Evolutionary conservation across 37 sponge, comb jelly and placozoan species (phyloP), one percentile per base, ranked within the genome.

Genomic region (Ianthella basta): DNA sequence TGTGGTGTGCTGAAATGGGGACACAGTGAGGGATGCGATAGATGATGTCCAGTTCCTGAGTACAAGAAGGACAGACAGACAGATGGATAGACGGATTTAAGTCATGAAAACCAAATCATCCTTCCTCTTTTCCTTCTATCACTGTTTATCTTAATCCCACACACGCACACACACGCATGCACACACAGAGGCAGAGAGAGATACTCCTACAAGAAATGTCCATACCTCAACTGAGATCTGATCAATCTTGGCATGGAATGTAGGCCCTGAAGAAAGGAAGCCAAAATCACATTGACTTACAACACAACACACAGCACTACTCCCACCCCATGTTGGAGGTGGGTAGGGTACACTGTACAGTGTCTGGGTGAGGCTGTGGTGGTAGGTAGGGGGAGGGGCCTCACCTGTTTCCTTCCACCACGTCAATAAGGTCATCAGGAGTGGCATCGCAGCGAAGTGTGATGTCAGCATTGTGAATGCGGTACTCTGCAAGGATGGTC

Each of bases 1-100:
- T 99, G 89, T 99, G 99, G 66, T 99, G 99, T 15, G 99, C 99
- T 16, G 99, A 99, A 36, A 99, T 95, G 1, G 99, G 97, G 4
- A 99, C 99, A 0, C 92, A 86, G 61, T 99, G 99, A n/a, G 99
- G 99, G 16, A 99, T 90, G 38, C 82, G 91, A 91, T 97, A 97
- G 59, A 99, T 97, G 44, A 99, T 95, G 73, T 99, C 99, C 87
- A 99, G 63, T 66, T 99, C 99, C 90, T 96, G 36, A 6, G 87
- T 66, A 37, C 57, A 80, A 20, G 86, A 56, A 19, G 15, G 59
- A 56, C 15, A 56, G 18, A 56, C 59, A 56, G 18, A 18, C 15
- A 12, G n/a, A 61, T 27, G 10, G 63, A 61, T 2, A 27, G 27
- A 61, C 12, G 2, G 27, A 14, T 61, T 27, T 61, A 5, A 61